These are phyloP conservation scores for Diloba caeruleocephala DNA, from an alignment of 2,888 invertebrate species.

Conservation along the genomic window DNA sequence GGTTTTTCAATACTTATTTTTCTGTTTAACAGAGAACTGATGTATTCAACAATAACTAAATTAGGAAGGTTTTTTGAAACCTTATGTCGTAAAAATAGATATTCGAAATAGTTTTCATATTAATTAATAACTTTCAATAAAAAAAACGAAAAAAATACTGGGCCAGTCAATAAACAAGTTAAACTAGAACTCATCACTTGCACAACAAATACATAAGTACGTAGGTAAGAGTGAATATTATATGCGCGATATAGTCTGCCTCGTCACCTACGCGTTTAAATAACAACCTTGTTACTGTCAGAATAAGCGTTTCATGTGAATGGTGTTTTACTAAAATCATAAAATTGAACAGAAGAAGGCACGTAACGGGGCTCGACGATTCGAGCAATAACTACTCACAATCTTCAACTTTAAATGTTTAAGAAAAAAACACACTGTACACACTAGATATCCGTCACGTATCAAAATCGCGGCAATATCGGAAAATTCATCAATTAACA, in stretches of 20 bases:
- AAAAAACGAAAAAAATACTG: slow-evolving; percentile 34
- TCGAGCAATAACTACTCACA: slow-evolving; percentile 11
- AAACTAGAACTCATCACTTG: slow-evolving; percentile 57
- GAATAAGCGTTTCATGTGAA: slow-evolving; percentile 28
- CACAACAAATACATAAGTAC: slow-evolving; percentile 55
- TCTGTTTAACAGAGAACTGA: no score
- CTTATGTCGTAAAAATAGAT: no score
- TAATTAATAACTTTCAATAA: slow-evolving; percentile 19
- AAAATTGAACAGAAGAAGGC: slow-evolving; percentile 23
- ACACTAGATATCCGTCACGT: slow-evolving; percentile 52
- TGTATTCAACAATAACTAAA: no score
- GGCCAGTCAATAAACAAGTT: slow-evolving; percentile 51
- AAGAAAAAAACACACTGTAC: slow-evolving; percentile 47
- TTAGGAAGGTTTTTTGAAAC: no score
- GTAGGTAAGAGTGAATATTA: slow-evolving; percentile 39
- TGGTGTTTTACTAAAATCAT: slow-evolving; percentile 27
- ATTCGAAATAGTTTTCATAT: not conserved
- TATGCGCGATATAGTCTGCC: slow-evolving; percentile 52
- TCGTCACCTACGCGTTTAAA: slow-evolving; percentile 45
- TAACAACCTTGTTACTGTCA: slow-evolving; percentile 63
- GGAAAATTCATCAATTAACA: slow-evolving; percentile 51
- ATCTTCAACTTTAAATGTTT: slow-evolving; percentile 23
- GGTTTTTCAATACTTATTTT: no score
- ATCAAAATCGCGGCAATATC: slow-evolving; percentile 66
- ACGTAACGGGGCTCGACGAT: slow-evolving; percentile 8